Evolutionary conservation across 2,888 invertebrate genomes (phyloP).

Genomic region (Drosophila siamana): DNA sequence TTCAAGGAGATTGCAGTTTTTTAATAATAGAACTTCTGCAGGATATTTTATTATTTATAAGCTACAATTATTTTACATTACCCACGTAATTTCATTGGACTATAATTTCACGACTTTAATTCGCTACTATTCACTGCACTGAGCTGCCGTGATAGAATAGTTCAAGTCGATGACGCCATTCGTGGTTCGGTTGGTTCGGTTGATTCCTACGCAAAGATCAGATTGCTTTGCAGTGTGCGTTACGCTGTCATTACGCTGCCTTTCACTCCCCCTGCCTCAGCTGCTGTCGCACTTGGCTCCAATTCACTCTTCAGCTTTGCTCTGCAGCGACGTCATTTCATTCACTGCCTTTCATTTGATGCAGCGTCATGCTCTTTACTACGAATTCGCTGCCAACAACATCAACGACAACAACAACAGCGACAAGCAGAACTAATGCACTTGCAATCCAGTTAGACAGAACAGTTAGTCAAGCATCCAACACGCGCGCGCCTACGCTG

Average conservation of each 20-base stretch:
- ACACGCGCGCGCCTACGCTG: slow-evolving; percentile 67
- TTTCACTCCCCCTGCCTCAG: neutral
- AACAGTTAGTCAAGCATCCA: slow-evolving; percentile 64
- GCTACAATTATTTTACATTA: too few species aligned
- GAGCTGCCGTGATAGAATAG: neutral
- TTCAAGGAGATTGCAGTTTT: too few species aligned
- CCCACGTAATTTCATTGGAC: too few species aligned
- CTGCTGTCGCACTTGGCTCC: neutral
- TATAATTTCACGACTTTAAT: neutral
- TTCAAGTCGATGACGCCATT: slow-evolving; percentile 17
- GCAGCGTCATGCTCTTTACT: slow-evolving; percentile 76
- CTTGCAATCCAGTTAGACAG: slow-evolving; percentile 68
- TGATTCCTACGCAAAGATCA: slow-evolving; percentile 25
- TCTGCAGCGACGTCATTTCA: slow-evolving; percentile 72
- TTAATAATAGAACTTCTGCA: too few species aligned
- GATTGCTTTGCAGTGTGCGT: slow-evolving; percentile 18
- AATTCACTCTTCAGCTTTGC: slow-evolving; percentile 7
- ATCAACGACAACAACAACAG: slow-evolving; percentile 25
- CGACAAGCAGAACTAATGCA: slow-evolving; percentile 60
- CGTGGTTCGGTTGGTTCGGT: neutral
- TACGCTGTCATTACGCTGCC: slow-evolving; percentile 14
- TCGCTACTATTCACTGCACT: too few species aligned
- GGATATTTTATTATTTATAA: too few species aligned
- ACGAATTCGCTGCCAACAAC: slow-evolving; percentile 45
- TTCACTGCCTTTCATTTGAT: slow-evolving; percentile 61